Percentiles rank a stretch among this genome's conserved stretches.
Evolutionary conservation across 2,888 invertebrate species (phyloP).

Genomic region (Cheilosia pagana): DNA sequence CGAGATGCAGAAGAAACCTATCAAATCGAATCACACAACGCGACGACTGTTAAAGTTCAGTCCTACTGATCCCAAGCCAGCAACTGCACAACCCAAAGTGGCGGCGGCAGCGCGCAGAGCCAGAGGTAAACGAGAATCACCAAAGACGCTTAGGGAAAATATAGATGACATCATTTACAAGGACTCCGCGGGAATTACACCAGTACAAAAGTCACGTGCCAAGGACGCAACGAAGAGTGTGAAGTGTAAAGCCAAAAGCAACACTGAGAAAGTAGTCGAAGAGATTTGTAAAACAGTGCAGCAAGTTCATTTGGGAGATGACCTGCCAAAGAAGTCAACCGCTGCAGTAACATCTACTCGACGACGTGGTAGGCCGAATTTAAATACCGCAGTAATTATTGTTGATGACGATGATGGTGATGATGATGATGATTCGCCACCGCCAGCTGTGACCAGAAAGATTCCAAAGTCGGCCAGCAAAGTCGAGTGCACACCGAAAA

Average conservation of each 20-base stretch:
- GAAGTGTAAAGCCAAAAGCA: background rate
- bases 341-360: constrained; percentile 7
- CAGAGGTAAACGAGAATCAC: constrained; percentile 40
- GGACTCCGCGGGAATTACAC: background rate
- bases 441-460: constrained; percentile 10
- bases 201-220: constrained; percentile 8
- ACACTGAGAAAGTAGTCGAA: constrained; percentile 12
- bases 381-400: constrained; percentile 57
- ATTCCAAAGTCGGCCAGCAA: constrained; percentile 52
- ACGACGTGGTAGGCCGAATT: constrained; percentile 25
- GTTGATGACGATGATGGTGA: constrained; percentile 51
- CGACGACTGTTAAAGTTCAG: constrained; percentile 50
- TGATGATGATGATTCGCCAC: constrained; percentile 55
- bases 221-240: constrained; percentile 11
- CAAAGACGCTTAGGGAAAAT: constrained; percentile 39
- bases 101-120: constrained; percentile 1
- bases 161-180: constrained; percentile 62
- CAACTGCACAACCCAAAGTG: background rate
- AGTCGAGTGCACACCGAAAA: constrained; percentile 47
- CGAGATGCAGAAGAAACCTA: constrained; percentile 28
- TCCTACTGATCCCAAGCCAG: constrained; percentile 21
- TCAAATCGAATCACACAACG: constrained; percentile 9
- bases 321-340: constrained; percentile 8
- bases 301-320: constrained; percentile 37
- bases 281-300: constrained; percentile 50